Percentiles rank a stretch among this genome's conserved stretches.
Evolutionary conservation across 2,888 invertebrate genomes (phyloP).

Genomic region (Xestoiulus laeticollis): DNA sequence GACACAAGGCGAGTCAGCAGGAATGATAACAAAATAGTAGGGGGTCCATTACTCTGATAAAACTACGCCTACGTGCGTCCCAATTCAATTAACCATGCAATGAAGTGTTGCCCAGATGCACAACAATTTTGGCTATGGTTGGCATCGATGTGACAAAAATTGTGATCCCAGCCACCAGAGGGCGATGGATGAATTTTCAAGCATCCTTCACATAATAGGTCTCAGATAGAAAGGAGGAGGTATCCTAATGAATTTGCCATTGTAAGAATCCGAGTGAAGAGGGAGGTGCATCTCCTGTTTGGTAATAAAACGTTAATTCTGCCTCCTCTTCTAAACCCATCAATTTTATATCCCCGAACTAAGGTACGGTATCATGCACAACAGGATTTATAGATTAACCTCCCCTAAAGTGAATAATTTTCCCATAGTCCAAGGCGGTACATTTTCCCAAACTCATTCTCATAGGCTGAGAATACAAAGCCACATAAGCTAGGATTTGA

Average conservation of each 20-base stretch:
- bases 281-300: neutral
- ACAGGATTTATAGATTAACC: slow-evolving; percentile 23
- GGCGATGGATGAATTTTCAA: neutral
- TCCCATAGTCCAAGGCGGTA: neutral
- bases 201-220: neutral
- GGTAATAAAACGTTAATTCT: neutral
- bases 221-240: neutral
- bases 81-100: neutral
- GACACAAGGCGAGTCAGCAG: neutral
- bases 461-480: neutral
- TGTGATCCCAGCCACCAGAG: neutral
- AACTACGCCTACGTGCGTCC: neutral
- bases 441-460: neutral
- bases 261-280: neutral
- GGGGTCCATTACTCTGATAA: neutral
- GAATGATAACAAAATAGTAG: slow-evolving; percentile 18
- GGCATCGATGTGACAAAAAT: neutral
- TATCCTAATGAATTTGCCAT: slow-evolving; percentile 3
- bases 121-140: neutral
- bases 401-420: slow-evolving; percentile 18
- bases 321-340: neutral
- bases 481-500: neutral
- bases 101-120: neutral
- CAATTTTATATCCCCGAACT: neutral
- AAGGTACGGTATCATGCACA: neutral